A percentile compares a stretch with the other conserved stretches of the same genome.
Conservation (phyloP, 2,113 vertebrate genomes). For the Hemibagrus wyckioides region DNA sequence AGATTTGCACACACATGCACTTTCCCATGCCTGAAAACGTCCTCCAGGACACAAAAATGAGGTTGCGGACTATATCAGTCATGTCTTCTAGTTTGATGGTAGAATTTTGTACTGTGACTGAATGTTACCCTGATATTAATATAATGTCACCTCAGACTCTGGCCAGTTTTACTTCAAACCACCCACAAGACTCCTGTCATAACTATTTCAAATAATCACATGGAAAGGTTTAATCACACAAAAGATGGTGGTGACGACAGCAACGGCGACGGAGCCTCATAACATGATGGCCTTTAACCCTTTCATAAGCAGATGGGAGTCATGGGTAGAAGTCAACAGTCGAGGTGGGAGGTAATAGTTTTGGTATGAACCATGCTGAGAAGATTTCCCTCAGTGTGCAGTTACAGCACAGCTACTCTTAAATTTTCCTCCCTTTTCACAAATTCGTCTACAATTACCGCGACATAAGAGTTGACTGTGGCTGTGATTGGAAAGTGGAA, state of each 20-base stretch:
- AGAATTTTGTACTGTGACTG: constrained; percentile 10
- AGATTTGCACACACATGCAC: background rate
- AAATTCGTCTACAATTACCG: background rate
- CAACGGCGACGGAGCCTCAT: constrained; percentile 46
- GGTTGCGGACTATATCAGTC: background rate
- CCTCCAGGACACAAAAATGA: background rate
- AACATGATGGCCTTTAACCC: constrained; percentile 60
- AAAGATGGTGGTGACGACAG: constrained; percentile 49
- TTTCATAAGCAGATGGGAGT: constrained; percentile 55
- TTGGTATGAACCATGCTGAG: background rate
- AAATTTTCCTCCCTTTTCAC: background rate
- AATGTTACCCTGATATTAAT: constrained; percentile 50
- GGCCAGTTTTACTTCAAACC: constrained; percentile 6
- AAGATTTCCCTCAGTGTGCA: background rate
- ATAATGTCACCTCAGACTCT: background rate
- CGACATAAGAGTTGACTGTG: background rate
- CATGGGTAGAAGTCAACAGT: constrained; percentile 6
- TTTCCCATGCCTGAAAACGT: constrained; percentile 22
- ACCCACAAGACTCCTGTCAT: constrained; percentile 2
- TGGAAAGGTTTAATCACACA: constrained; percentile 33
- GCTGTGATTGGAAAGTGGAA: constrained; percentile 3
- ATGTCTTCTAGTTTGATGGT: background rate
- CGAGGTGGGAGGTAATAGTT: background rate
- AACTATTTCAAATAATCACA: background rate
- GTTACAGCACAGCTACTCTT: background rate